Percentiles rank a stretch among this genome's conserved stretches.
Evolutionary conservation across 2,113 vertebrate genomes (phyloP).

Genomic region (Balaeniceps rex): DNA sequence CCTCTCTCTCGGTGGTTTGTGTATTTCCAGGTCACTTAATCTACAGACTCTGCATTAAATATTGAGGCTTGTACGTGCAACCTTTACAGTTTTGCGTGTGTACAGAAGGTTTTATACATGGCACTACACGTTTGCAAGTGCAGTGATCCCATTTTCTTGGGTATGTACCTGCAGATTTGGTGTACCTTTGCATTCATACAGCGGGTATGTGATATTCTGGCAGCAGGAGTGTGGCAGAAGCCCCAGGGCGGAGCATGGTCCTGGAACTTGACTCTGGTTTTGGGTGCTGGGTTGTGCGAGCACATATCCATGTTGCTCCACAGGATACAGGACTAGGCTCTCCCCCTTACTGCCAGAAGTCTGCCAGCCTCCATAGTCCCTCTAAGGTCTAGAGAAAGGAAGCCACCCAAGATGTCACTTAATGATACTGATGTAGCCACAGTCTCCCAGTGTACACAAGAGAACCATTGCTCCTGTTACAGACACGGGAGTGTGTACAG

Average conservation of each 20-base stretch:
- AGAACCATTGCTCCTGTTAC: neutral
- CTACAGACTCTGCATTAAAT: neutral
- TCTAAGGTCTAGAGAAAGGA: neutral
- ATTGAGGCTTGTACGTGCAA: neutral
- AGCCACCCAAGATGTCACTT: neutral
- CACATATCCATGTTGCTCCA: neutral
- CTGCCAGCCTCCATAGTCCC: neutral
- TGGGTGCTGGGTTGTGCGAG: neutral
- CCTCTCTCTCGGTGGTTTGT: neutral
- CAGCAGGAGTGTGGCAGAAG: neutral
- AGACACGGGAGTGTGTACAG: fast-evolving
- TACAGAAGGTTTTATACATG: neutral
- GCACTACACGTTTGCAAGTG: neutral
- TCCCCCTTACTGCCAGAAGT: neutral
- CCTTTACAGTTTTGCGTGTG: neutral
- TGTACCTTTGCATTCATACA: neutral
- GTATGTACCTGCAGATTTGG: neutral
- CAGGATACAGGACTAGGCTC: neutral
- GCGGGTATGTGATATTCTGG: neutral
- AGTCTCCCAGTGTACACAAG: too few species aligned
- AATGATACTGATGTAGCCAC: neutral
- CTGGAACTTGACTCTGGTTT: neutral
- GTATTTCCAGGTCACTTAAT: neutral
- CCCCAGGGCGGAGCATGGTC: neutral
- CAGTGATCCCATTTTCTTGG: neutral